Evolutionary conservation across 2,113 vertebrate genomes (phyloP).

Genomic region (Sciurus niger): DNA sequence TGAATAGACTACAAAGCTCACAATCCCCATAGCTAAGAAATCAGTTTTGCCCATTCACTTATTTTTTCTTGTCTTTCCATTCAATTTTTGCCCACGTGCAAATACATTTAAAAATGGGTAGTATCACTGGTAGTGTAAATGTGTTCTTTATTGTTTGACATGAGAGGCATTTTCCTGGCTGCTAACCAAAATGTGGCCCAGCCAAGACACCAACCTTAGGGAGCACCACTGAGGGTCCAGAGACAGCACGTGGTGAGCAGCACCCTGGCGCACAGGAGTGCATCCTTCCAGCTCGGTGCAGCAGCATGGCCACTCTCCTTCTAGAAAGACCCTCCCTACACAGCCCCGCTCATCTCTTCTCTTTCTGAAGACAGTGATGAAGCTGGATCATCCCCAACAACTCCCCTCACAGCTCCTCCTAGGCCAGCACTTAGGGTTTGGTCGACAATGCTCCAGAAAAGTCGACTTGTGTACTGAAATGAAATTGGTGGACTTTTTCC

Average conservation of each 20-base stretch:
- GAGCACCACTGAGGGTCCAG: background rate
- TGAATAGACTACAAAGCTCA: background rate
- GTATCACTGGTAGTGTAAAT: background rate
- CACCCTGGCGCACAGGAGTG: background rate
- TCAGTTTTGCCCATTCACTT: slow-evolving; percentile 8
- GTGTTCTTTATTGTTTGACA: background rate
- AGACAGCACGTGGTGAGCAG: slow-evolving; percentile 20
- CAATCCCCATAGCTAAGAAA: background rate
- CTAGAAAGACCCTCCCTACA: background rate
- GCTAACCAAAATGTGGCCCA: slow-evolving; percentile 2
- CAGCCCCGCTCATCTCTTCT: background rate
- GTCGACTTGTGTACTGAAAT: background rate
- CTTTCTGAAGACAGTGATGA: background rate
- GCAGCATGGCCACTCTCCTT: background rate
- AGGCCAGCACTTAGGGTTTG: slow-evolving; percentile 8
- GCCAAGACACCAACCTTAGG: background rate
- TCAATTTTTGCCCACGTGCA: slow-evolving; percentile 44
- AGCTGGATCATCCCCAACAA: background rate
- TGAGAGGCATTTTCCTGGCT: slow-evolving; percentile 2
- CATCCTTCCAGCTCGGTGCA: background rate
- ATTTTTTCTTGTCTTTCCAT: background rate
- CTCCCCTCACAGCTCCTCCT: background rate
- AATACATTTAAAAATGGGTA: background rate
- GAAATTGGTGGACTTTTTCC: background rate
- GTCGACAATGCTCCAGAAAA: slow-evolving; percentile 40